Percentiles rank a stretch among this genome's conserved stretches.
Evolutionary conservation across 2,888 invertebrate genomes (phyloP).

Genomic region (Tuberolachnus salignus): DNA sequence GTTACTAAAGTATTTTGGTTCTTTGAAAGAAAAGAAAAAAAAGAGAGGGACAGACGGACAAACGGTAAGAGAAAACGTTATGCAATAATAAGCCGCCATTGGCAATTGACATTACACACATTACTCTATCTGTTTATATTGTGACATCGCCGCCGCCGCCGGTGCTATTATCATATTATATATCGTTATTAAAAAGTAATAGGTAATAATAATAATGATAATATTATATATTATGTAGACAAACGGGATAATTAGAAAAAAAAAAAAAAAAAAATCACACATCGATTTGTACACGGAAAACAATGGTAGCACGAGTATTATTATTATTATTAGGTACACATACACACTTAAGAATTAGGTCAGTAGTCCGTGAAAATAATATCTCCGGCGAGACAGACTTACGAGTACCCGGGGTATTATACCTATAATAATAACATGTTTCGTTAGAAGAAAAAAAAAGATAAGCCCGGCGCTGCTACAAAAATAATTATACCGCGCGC

Average conservation of each 20-base stretch:
- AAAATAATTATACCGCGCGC: no score
- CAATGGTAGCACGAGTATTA: no score
- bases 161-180: slow-evolving; percentile 29
- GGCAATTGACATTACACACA: slow-evolving; percentile 45
- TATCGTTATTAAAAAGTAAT: background rate
- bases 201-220: no score
- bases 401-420: background rate
- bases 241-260: slow-evolving; percentile 22
- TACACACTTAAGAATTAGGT: slow-evolving; percentile 20
- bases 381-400: no score
- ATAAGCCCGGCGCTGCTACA: background rate
- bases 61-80: slow-evolving; percentile 47
- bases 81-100: slow-evolving; percentile 47
- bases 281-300: slow-evolving; percentile 8
- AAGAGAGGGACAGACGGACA: slow-evolving; percentile 21
- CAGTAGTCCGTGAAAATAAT: slow-evolving; percentile 38
- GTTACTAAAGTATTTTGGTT: slow-evolving; percentile 34
- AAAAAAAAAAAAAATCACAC: slow-evolving; percentile 20
- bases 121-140: slow-evolving; percentile 42
- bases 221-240: no score
- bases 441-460: background rate
- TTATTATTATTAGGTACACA: background rate
- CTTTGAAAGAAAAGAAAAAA: background rate
- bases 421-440: no score
- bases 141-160: slow-evolving; percentile 23